Conservation (phyloP, 2,797 vertebrate genomes). For the Tiaroga cobitis region DNA sequence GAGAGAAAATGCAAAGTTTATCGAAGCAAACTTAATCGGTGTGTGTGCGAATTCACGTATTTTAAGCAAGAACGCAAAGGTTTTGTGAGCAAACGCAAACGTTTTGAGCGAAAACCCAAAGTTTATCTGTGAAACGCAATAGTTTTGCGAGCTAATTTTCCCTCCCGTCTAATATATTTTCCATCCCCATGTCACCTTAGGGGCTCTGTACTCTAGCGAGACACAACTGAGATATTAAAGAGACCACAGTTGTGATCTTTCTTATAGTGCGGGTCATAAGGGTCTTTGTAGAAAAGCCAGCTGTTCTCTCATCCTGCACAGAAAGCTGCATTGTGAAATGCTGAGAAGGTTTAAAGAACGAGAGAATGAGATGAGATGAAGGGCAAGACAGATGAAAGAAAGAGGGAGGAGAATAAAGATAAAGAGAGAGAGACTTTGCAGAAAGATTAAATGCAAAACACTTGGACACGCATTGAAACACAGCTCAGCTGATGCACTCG, state of each 20-base stretch:
- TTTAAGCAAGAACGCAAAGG: background rate
- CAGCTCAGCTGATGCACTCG: background rate
- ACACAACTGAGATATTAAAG: background rate
- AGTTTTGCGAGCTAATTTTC: background rate
- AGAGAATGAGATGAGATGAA: constrained; percentile 16
- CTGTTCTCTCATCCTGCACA: background rate
- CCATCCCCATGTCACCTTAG: background rate
- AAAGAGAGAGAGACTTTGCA: constrained; percentile 3
- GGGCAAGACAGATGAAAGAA: constrained; percentile 33
- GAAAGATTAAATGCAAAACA: constrained; percentile 42
- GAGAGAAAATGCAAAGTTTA: too few relatives aligned
- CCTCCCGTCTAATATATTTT: too few relatives aligned
- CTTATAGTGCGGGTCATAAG: background rate
- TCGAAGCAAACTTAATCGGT: too few relatives aligned
- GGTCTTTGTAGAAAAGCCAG: background rate
- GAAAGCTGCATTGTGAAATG: constrained; percentile 7
- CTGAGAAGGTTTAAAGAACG: constrained; percentile 25
- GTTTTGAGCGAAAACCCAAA: background rate
- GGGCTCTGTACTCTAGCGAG: background rate
- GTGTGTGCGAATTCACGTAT: too few relatives aligned
- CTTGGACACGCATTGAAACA: background rate
- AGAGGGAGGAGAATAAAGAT: constrained; percentile 32
- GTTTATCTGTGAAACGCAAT: background rate
- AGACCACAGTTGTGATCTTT: background rate
- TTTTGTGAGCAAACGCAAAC: background rate